Conservation (phyloP, 2,797 vertebrate species). For the Passerculus sandwichensis region DNA sequence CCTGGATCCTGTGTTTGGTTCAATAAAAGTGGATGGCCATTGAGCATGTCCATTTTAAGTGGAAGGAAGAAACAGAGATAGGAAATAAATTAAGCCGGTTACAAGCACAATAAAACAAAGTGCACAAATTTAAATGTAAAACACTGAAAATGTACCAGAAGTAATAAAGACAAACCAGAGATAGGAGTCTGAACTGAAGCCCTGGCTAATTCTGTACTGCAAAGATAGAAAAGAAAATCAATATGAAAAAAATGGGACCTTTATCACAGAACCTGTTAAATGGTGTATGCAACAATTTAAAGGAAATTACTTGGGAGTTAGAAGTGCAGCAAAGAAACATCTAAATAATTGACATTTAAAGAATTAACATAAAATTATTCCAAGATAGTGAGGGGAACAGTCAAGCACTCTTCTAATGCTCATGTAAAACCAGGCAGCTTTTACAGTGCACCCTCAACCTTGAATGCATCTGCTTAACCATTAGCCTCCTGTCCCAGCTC, state of each 20-base stretch:
- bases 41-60: not conserved
- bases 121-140: conserved; percentile 35
- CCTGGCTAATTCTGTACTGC: not conserved
- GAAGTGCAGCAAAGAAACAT: conserved; percentile 9
- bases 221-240: conserved; percentile 45
- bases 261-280: conserved; percentile 46
- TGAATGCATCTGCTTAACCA: not conserved
- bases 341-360: conserved; percentile 53
- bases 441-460: not conserved
- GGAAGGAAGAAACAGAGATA: not conserved
- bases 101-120: not conserved
- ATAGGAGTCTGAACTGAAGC: not conserved
- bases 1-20: not conserved
- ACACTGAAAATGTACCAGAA: conserved; percentile 54
- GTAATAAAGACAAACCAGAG: conserved; percentile 50
- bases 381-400: not conserved
- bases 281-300: conserved; percentile 30
- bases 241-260: not conserved
- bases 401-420: not conserved
- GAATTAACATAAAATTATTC: conserved; percentile 55
- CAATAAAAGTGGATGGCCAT: not conserved
- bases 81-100: conserved; percentile 7
- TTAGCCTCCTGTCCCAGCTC: not conserved
- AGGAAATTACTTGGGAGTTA: conserved; percentile 36
- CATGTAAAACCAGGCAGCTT: not conserved